Conservation (phyloP, 2,888 invertebrate species). For the Drosophila pseudotakahashii region DNA sequence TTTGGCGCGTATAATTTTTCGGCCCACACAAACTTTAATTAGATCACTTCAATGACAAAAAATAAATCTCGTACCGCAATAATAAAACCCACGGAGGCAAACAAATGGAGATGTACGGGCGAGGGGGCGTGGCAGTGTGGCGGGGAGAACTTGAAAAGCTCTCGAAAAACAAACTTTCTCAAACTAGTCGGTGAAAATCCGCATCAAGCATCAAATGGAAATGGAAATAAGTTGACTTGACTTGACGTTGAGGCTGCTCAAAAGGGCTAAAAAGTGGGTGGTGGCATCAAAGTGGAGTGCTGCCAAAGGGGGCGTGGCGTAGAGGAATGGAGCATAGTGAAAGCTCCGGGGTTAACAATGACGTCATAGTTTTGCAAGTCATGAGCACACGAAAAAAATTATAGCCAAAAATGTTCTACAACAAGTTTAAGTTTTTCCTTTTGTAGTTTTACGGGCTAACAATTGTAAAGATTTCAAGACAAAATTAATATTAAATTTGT, state of each 20-base stretch:
- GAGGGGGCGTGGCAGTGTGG: neutral
- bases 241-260: slow-evolving; percentile 30
- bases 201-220: slow-evolving; percentile 63
- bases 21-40: slow-evolving; percentile 69
- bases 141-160: slow-evolving; percentile 57
- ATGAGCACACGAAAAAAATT: slow-evolving; percentile 10
- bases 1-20: slow-evolving; percentile 50
- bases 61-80: slow-evolving; percentile 74
- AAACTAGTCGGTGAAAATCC: slow-evolving; percentile 61
- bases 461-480: no score
- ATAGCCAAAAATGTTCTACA: neutral
- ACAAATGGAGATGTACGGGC: slow-evolving; percentile 54
- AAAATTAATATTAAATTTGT: no score
- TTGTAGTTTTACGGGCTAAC: no score
- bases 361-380: slow-evolving; percentile 69
- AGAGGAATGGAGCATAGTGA: slow-evolving; percentile 41
- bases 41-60: slow-evolving; percentile 73
- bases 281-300: slow-evolving; percentile 31
- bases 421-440: no score
- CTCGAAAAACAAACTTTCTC: slow-evolving; percentile 56
- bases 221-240: slow-evolving; percentile 78
- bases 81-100: slow-evolving; percentile 62
- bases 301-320: slow-evolving; percentile 2
- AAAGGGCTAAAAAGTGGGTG: slow-evolving; percentile 10
- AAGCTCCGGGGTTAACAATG: slow-evolving; percentile 74